A percentile compares a stretch with the other conserved stretches of the same genome.
Evolutionary conservation across 2,113 vertebrate species (phyloP).

Genomic region (Ceuthmochares aereus): DNA sequence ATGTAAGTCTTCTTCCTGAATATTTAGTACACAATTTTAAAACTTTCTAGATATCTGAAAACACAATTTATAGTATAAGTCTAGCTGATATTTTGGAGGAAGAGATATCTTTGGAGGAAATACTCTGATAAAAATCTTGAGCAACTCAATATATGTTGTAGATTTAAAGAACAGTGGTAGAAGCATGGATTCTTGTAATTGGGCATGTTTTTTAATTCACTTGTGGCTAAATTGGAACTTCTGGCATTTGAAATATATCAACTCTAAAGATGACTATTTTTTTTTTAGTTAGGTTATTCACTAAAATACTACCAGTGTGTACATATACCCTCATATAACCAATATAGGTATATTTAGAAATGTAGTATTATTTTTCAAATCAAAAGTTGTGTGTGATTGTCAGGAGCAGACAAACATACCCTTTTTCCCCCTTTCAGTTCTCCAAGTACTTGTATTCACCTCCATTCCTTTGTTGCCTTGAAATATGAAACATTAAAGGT

Average conservation of each 20-base stretch:
- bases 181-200: background rate
- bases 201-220: background rate
- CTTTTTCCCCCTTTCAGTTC: background rate
- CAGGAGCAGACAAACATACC: background rate
- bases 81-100: background rate
- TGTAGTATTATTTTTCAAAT: background rate
- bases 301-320: background rate
- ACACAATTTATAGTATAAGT: background rate
- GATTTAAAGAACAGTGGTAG: background rate
- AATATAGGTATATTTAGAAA: background rate
- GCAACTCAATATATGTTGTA: background rate
- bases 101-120: background rate
- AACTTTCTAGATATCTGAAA: background rate
- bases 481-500: constrained; percentile 61
- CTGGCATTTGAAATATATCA: background rate
- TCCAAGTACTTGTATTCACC: background rate
- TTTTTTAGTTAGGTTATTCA: background rate
- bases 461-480: background rate
- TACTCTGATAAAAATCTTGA: background rate
- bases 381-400: background rate
- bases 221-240: background rate
- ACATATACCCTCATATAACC: background rate
- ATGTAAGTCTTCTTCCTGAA: background rate
- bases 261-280: background rate
- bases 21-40: background rate